Evolutionary conservation across 2,797 vertebrate species (phyloP).

Genomic region (Miopithecus talapoin): DNA sequence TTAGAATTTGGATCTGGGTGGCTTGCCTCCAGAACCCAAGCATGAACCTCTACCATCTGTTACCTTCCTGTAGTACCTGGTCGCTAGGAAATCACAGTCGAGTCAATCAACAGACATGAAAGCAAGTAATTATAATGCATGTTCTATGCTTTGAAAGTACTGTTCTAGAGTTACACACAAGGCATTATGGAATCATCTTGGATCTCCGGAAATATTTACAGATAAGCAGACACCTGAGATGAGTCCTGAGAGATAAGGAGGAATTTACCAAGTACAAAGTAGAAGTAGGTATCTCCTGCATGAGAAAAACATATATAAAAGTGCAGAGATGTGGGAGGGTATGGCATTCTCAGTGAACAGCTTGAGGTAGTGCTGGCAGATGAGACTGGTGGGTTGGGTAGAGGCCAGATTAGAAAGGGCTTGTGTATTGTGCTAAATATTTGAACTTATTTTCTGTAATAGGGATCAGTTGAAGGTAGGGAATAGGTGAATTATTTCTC

Average conservation of each 20-base stretch:
- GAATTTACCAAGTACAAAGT: background rate
- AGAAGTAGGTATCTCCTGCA: background rate
- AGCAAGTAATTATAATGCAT: background rate
- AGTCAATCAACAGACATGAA: background rate
- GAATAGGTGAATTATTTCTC: background rate
- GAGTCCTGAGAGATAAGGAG: background rate
- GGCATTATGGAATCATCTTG: background rate
- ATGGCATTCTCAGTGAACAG: background rate
- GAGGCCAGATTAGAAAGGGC: background rate
- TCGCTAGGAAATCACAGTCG: background rate
- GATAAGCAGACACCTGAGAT: background rate
- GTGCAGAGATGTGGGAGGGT: background rate
- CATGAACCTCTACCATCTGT: background rate
- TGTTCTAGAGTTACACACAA: background rate
- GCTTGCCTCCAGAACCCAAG: background rate
- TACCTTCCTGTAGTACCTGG: background rate
- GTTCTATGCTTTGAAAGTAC: background rate
- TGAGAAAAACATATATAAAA: background rate
- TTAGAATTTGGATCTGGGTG: background rate
- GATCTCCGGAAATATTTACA: background rate
- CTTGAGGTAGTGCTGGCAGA: background rate
- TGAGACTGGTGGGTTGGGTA: background rate
- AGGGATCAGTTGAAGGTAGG: background rate
- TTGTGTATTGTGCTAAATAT: background rate
- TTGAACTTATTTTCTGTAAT: background rate